These are phyloP conservation scores for Chloroceryle inda DNA, from an alignment of 2,797 vertebrate species.

Conservation along the genomic window DNA sequence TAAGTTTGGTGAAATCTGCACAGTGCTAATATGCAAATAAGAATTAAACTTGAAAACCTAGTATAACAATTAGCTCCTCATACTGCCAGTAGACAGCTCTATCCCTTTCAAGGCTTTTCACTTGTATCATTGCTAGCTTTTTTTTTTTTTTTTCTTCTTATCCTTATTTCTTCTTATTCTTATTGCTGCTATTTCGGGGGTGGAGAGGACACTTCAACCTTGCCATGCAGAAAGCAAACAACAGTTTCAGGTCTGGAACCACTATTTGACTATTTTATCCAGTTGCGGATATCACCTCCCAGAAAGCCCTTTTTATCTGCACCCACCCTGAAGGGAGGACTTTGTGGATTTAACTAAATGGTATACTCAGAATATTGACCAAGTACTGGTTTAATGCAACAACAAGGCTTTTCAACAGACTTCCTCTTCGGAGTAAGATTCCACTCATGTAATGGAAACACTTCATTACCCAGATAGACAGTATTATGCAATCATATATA, in stretches of 20 bases:
- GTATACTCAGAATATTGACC: conserved; percentile 49
- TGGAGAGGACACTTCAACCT: neutral
- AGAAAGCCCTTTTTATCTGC: neutral
- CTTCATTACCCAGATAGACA: neutral
- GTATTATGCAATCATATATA: neutral
- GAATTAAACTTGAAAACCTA: neutral
- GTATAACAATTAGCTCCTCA: neutral
- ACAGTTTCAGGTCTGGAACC: neutral
- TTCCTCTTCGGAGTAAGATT: neutral
- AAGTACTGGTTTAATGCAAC: conserved; percentile 23
- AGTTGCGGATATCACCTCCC: neutral
- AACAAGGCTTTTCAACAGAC: conserved; percentile 15
- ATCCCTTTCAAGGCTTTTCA: neutral
- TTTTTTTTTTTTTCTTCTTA: neutral
- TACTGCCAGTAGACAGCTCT: neutral
- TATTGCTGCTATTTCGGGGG: neutral
- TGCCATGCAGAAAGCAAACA: neutral
- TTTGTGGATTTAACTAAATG: conserved; percentile 64
- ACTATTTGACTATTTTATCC: neutral
- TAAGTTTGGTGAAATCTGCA: neutral
- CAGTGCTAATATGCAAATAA: neutral
- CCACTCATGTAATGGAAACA: neutral
- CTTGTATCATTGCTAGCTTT: neutral
- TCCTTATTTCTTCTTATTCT: neutral
- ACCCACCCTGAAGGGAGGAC: conserved; percentile 59